Evolutionary conservation across 2,113 vertebrate species (phyloP), one percentile per base, ranked within the genome.

Genomic region (Nothoprocta pentlandii): DNA sequence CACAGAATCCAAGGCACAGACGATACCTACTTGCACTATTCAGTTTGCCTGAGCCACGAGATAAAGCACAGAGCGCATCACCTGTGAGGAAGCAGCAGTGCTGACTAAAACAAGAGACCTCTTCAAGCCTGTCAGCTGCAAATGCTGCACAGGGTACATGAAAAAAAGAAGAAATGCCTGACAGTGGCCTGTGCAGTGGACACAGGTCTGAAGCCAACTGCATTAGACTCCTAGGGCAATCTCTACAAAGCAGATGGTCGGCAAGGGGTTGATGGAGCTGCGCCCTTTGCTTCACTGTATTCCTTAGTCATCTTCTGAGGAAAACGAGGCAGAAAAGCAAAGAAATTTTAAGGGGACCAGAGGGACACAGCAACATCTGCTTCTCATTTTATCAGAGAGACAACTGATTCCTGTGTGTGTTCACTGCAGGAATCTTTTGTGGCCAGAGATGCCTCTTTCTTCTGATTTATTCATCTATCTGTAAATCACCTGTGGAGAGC

Each of bases 401-500:
- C 87, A 97, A 81, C n/a, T 1, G 80, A 86, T 86, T 95, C 80
- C 85, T 84, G 69, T 41, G 73, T 8, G 17, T 82, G 49, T 61
- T 95, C 93, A 78, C 94, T 86, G 76, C 90, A 95, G 94, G 94
- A 94, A 94, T 73, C 85, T 91, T 95, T 93, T 93, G 90, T 94
- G 87, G 77, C 77, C 85, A 88, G 85, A 92, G 90, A 83, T 95
- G 91, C 92, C 86, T 94, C 91, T 91, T 91, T 91, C 58, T 71
- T 86, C 88, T 90, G 93, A 95, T 95, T 97, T 92, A 97, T 95
- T 90, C 44, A 23, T 94, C 0, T 90, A 94, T 96, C 94, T 93
- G 80, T 94, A 94, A 95, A 93, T 95, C 95, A 95, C 94, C 92
- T 90, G 71, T 81, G 92, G 95, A 94, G 96, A 96, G 87, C 47